Base-by-base conservation (phyloP, 37 sponge, comb jelly and placozoan genomes). In the Tethya wilhelma region DNA sequence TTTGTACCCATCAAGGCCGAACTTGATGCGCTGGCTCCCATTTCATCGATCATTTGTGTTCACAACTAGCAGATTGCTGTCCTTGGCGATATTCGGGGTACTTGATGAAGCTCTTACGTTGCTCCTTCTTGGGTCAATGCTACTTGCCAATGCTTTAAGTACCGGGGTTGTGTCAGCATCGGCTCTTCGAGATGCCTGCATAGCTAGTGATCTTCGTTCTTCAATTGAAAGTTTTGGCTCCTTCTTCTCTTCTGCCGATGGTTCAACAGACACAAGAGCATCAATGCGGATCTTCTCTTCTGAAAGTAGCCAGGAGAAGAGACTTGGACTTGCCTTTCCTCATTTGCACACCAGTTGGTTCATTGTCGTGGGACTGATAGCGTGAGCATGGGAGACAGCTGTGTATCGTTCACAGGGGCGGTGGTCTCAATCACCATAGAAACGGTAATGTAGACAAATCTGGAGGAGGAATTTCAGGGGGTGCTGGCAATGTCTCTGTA, bases 181-280 rank as follows among this genome's bases (percentile, higher is more conserved):
- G 59, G 75, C 28, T 34, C 59, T 36, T 38, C 62, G 31, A 7
- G 75, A 57, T 39, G 75, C 75, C 39, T 59, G 20, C 40, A 75
- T n/a, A 19, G 75, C 36, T 5, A 75, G 62, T 59, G 59, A 30
- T 33, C 75, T 38, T 20, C 59, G 58, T 7, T 75, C 60, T 2
- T 28, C 59, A 2, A 59, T 26, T 38, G 75, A 75, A 8, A 75
- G 75, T 28, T 69, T 38, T 69, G 70, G 70, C 26, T 69, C 70
- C 23, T 38, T 69, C 29, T 12, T 69, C n/a, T 40, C 70, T 38
- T 69, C 70, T 4, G 44, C 23, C 4, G 22, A 20, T 69, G 70
- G 70, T 23, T 69, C 70, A 6, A 38, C 42, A 69, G 42, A 23
- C 20, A 69, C 70, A 2, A 69, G 70, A 29, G 70, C 70, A 40